Conservation (phyloP, 2,113 vertebrate species). For the Sorex fumeus region DNA sequence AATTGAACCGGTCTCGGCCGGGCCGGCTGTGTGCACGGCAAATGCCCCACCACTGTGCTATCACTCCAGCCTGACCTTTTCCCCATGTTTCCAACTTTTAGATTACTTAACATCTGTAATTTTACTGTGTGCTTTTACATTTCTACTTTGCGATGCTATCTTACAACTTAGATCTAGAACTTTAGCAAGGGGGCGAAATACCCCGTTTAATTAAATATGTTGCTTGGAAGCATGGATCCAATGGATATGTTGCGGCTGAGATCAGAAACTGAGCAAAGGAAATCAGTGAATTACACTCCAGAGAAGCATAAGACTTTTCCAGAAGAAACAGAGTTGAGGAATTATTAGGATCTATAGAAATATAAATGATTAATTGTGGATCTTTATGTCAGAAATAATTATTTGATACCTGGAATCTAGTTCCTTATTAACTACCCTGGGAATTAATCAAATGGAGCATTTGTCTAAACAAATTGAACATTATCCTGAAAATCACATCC, state of each 20-base stretch:
- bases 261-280: neutral
- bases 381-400: conserved; percentile 8
- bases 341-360: neutral
- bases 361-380: neutral
- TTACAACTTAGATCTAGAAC: neutral
- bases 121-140: no score
- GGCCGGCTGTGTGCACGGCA: no score
- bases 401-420: neutral
- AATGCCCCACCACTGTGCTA: no score
- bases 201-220: neutral
- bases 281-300: neutral
- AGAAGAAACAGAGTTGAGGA: conserved; percentile 2
- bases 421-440: neutral
- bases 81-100: no score
- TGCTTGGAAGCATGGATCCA: neutral
- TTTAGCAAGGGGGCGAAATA: neutral
- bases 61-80: no score
- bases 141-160: neutral
- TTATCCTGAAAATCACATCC: neutral
- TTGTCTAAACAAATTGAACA: neutral
- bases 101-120: no score
- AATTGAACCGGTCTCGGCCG: no score
- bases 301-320: neutral
- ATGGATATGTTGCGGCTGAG: neutral
- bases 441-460: neutral